Evolutionary conservation across 2,888 invertebrate species (phyloP).

Genomic region (Melanostoma scalare): DNA sequence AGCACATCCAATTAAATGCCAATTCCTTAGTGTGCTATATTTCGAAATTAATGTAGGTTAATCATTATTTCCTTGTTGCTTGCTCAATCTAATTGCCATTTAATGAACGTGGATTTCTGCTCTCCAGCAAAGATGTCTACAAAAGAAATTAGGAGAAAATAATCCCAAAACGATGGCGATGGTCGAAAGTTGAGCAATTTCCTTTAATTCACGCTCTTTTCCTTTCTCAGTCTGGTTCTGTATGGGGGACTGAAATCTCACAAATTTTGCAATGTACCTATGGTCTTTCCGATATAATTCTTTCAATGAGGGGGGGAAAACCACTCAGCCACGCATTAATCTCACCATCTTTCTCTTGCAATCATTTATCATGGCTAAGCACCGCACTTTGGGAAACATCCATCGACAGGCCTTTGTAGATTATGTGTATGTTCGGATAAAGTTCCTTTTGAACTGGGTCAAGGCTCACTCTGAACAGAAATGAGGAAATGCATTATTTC

Average conservation of each 20-base stretch:
- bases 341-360: neutral
- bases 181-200: constrained; percentile 24
- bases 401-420: constrained; percentile 16
- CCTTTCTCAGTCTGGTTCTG: neutral
- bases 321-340: neutral
- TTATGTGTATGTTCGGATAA: constrained; percentile 41
- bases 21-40: constrained; percentile 66
- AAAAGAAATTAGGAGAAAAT: constrained; percentile 53
- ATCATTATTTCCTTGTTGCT: constrained; percentile 58
- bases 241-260: neutral
- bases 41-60: constrained; percentile 67
- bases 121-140: constrained; percentile 30
- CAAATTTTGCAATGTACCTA: neutral
- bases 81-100: constrained; percentile 66
- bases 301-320: neutral
- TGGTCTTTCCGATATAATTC: constrained; percentile 2
- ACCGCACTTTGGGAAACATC: constrained; percentile 57
- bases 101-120: constrained; percentile 53
- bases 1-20: constrained; percentile 68
- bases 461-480: constrained; percentile 63
- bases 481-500: constrained; percentile 46
- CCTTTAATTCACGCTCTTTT: neutral
- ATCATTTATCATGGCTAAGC: constrained; percentile 63
- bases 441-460: constrained; percentile 62
- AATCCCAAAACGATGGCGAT: constrained; percentile 38